phyloP scores from a whole-genome alignment of 2,113 vertebrate species.

The Sceloporus tristichus region DNA sequence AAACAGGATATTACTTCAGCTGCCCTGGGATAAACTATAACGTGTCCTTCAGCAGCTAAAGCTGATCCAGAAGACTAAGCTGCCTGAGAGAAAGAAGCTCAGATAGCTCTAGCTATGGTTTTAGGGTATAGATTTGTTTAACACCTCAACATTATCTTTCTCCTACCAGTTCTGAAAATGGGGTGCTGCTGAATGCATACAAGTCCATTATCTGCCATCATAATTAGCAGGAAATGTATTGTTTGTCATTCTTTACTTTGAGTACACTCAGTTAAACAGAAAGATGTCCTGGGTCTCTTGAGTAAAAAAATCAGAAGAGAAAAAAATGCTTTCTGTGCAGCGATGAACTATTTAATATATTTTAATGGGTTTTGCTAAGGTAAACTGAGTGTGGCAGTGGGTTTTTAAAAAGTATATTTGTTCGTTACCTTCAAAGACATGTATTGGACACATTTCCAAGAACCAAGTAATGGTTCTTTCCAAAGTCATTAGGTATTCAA shows the following conservation, averaged over 20 bases:
- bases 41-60: background rate
- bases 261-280: constrained; percentile 14
- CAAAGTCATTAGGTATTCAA: constrained; percentile 26
- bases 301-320: constrained; percentile 24
- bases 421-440: constrained; percentile 42
- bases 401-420: constrained; percentile 49
- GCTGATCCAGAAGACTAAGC: background rate
- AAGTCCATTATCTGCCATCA: background rate
- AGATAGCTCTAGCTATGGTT: background rate
- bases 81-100: background rate
- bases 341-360: constrained; percentile 37
- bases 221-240: background rate
- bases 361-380: constrained; percentile 49
- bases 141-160: background rate
- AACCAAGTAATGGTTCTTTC: constrained; percentile 54
- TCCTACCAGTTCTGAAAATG: background rate
- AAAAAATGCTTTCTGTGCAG: constrained; percentile 42
- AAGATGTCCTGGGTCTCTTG: constrained; percentile 14
- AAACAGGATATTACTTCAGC: background rate
- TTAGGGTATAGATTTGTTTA: background rate
- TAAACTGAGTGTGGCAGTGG: constrained; percentile 22
- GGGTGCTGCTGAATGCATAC: background rate
- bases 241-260: background rate
- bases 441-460: constrained; percentile 51
- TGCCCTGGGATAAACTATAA: background rate